Conservation (phyloP, 2,797 vertebrate genomes). For the Tapera naevia region DNA sequence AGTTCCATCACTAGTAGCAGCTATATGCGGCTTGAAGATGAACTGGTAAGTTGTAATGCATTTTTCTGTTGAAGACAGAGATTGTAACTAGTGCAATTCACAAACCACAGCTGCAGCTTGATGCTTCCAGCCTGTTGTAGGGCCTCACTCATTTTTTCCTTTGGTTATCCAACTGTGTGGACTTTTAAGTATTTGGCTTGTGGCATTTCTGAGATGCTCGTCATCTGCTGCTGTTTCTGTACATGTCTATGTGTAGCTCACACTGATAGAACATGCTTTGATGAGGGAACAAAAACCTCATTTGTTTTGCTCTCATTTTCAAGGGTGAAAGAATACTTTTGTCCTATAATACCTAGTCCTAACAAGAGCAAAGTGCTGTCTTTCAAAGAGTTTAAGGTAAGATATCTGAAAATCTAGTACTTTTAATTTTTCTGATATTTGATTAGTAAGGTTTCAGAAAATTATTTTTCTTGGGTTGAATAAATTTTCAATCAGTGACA, state of each 20-base stretch:
- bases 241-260: not conserved
- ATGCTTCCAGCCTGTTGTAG: not conserved
- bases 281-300: not conserved
- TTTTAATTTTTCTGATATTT: not conserved
- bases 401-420: not conserved
- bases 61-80: not conserved
- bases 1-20: constrained; percentile 33
- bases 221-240: not conserved
- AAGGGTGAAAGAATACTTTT: constrained; percentile 75
- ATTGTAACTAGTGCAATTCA: not conserved
- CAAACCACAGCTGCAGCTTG: not conserved
- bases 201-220: not conserved
- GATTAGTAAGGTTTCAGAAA: not conserved
- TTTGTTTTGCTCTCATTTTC: not conserved
- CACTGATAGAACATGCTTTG: not conserved
- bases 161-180: not conserved
- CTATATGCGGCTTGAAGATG: constrained; percentile 65
- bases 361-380: constrained; percentile 74
- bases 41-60: constrained; percentile 70
- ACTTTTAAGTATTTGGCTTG: not conserved
- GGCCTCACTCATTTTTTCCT: not conserved
- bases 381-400: constrained; percentile 69
- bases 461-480: not conserved
- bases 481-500: not conserved
- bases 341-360: constrained; percentile 76